Conservation (phyloP, 2,797 vertebrate species). For the Meda fulgida region DNA sequence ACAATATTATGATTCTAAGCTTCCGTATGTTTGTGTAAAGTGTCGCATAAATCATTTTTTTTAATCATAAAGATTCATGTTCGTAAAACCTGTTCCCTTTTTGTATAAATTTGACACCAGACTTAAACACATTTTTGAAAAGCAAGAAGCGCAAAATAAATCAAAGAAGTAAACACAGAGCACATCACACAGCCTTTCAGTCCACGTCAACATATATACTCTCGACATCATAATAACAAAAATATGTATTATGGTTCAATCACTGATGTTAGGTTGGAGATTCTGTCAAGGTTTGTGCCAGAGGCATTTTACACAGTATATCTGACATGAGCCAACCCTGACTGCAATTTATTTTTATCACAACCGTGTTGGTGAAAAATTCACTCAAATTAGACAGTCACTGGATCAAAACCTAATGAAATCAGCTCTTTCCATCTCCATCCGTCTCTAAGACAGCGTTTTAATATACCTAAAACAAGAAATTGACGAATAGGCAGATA, state of each 20-base stretch:
- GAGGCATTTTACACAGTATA: constrained; percentile 20
- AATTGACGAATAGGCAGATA: neutral
- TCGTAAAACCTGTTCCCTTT: no score
- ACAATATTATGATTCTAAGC: no score
- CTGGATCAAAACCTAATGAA: constrained; percentile 34
- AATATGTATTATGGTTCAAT: constrained; percentile 14
- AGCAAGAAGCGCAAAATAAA: neutral
- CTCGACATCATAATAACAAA: constrained; percentile 9
- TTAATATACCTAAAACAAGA: neutral
- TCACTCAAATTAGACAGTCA: constrained; percentile 18
- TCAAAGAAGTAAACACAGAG: neutral
- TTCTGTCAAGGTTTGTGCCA: constrained; percentile 37
- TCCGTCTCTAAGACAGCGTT: neutral
- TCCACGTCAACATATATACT: neutral
- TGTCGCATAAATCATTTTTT: no score
- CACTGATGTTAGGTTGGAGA: neutral
- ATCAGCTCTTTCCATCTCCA: neutral
- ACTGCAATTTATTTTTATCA: constrained; percentile 30
- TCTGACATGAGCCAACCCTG: constrained; percentile 17
- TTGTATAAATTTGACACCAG: no score
- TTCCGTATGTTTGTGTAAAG: no score
- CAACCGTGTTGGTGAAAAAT: neutral
- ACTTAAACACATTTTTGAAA: neutral
- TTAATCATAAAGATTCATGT: no score
- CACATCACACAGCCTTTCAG: no score